Evolutionary conservation across 2,113 vertebrate species (phyloP).

Genomic region (Orientallactaga bullata): DNA sequence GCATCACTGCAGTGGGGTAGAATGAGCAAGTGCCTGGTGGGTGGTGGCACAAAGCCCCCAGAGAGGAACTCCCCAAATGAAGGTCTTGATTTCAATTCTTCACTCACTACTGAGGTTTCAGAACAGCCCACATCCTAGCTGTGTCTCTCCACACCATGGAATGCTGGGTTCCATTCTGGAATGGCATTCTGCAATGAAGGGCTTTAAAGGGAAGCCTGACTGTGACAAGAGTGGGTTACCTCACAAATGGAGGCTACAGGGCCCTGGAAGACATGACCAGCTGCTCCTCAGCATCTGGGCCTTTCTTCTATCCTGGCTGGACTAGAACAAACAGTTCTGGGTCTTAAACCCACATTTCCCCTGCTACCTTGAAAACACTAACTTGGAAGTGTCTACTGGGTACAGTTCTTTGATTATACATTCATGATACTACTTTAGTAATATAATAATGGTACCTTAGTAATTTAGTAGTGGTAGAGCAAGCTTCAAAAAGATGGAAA

Average conservation of each 20-base stretch:
- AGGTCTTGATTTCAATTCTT: neutral
- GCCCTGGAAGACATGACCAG: neutral
- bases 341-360: neutral
- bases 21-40: neutral
- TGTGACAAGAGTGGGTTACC: no score
- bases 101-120: neutral
- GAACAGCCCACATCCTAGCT: neutral
- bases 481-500: constrained; percentile 80
- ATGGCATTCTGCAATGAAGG: neutral
- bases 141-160: neutral
- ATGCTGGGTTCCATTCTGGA: neutral
- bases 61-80: neutral
- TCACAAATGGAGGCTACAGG: neutral
- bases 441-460: neutral
- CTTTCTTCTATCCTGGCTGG: neutral
- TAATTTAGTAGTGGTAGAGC: constrained; percentile 45
- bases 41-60: neutral
- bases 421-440: neutral
- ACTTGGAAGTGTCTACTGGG: neutral
- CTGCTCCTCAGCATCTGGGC: neutral
- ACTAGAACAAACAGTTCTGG: neutral
- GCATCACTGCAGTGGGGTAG: neutral
- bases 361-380: constrained; percentile 54
- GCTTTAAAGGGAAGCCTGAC: neutral
- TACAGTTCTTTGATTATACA: constrained; percentile 53